These are phyloP conservation scores for Hassar affinis DNA, from an alignment of 2,113 vertebrate species.

Conservation along the genomic window DNA sequence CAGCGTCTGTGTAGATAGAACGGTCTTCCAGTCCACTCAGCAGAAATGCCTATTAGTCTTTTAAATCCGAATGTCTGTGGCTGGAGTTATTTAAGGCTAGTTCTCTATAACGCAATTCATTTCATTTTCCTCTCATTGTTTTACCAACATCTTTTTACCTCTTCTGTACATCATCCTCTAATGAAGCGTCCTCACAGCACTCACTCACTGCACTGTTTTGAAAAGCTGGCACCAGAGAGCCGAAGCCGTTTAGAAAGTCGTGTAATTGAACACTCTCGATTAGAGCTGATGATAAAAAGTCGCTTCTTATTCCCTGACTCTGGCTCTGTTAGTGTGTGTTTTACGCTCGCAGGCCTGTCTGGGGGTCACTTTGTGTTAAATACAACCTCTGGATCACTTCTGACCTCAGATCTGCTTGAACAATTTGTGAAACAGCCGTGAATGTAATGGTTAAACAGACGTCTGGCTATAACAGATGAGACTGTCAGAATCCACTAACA, in stretches of 20 bases:
- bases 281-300: no score
- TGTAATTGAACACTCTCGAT: neutral
- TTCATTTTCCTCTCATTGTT: neutral
- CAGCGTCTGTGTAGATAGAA: neutral
- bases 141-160: neutral
- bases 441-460: slow-evolving; percentile 50
- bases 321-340: neutral
- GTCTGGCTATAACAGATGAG: slow-evolving; percentile 52
- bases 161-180: neutral
- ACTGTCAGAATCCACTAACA: slow-evolving; percentile 55
- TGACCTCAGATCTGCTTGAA: neutral
- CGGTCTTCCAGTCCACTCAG: neutral
- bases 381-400: neutral
- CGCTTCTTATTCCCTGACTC: no score
- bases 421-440: neutral
- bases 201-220: neutral
- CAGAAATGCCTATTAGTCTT: slow-evolving; percentile 2
- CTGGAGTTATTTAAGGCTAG: slow-evolving; percentile 12
- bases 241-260: no score
- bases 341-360: neutral
- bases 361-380: neutral
- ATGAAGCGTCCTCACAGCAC: neutral
- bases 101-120: neutral
- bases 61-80: slow-evolving; percentile 39
- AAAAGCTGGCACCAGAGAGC: neutral